phyloP scores from a whole-genome alignment of 1,140 invertebrate species.

The Drosophila tristis region DNA sequence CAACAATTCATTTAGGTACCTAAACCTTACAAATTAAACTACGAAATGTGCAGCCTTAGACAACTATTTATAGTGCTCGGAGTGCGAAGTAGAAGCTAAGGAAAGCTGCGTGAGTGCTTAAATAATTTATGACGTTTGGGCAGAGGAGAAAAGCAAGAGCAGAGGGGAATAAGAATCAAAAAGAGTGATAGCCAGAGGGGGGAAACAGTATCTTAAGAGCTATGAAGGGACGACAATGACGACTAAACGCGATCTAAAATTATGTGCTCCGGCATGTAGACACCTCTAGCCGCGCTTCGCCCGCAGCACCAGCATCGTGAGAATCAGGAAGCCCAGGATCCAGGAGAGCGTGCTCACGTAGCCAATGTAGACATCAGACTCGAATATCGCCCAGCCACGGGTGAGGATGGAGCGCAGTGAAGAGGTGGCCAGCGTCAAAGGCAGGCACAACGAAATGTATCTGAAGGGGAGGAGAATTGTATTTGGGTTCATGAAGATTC shows the following conservation, averaged over 20 bases:
- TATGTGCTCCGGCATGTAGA: conserved; percentile 20
- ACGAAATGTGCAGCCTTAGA: conserved; percentile 69
- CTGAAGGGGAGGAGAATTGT: conserved; percentile 31
- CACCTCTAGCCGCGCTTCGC: conserved; percentile 88
- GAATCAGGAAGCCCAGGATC: conserved; percentile 93
- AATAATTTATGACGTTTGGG: conserved; percentile 78
- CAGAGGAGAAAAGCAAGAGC: background rate
- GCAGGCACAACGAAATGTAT: conserved; percentile 93
- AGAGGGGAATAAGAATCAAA: background rate
- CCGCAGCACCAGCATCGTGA: conserved; percentile 92
- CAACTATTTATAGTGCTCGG: conserved; percentile 26
- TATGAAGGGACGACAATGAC: conserved; percentile 41
- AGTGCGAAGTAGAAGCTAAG: conserved; percentile 37
- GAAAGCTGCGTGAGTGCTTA: conserved; percentile 66
- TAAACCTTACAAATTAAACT: conserved; percentile 75
- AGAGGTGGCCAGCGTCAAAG: conserved; percentile 95
- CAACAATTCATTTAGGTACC: conserved; percentile 76
- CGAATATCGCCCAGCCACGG: conserved; percentile 93
- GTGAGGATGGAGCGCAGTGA: conserved; percentile 95
- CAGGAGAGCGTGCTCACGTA: conserved; percentile 94
- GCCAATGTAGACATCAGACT: conserved; percentile 94
- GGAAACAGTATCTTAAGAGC: conserved; percentile 37
- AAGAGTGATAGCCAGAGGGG: conserved; percentile 22
- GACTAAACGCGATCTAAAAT: conserved; percentile 63
- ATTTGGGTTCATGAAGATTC: background rate